Evolutionary conservation across 2,888 invertebrate species (phyloP).

Genomic region (Neoscelio sp.): DNA sequence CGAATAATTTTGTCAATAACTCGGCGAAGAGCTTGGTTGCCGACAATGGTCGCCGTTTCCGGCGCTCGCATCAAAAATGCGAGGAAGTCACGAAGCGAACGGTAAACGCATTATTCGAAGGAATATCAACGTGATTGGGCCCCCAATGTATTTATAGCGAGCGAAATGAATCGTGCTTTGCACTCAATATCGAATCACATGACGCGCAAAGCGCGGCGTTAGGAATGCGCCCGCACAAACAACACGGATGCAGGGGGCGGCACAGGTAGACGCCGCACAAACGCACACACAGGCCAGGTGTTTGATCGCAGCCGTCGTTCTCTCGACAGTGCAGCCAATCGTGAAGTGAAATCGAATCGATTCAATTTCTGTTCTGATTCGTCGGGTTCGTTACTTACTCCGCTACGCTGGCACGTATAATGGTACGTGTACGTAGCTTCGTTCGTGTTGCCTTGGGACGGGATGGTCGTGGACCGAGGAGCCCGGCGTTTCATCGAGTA

Average conservation of each 20-base stretch:
- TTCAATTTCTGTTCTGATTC: conserved; percentile 79
- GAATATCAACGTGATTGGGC: conserved; percentile 21
- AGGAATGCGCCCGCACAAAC: conserved; percentile 49
- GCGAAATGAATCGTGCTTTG: conserved; percentile 44
- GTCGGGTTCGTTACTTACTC: conserved; percentile 75
- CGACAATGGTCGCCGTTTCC: no score
- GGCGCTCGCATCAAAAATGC: background rate
- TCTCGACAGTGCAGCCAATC: conserved; percentile 72
- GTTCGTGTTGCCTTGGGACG: no score
- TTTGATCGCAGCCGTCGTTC: conserved; percentile 53
- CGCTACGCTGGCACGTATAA: conserved; percentile 39
- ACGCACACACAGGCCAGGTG: conserved; percentile 12
- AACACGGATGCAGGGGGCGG: conserved; percentile 12
- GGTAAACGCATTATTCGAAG: conserved; percentile 15
- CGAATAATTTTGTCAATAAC: conserved; percentile 1
- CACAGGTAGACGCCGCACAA: conserved; percentile 8
- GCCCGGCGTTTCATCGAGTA: no score
- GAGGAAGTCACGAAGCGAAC: background rate
- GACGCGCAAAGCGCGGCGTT: conserved; percentile 29
- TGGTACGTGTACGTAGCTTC: no score
- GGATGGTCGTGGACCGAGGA: no score
- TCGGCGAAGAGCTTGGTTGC: no score
- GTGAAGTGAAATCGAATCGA: conserved; percentile 78
- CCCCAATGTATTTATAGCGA: conserved; percentile 50
- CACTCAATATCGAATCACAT: conserved; percentile 46